phyloP scores from a whole-genome alignment of 2,888 invertebrate species.

The Pandemis corylana region DNA sequence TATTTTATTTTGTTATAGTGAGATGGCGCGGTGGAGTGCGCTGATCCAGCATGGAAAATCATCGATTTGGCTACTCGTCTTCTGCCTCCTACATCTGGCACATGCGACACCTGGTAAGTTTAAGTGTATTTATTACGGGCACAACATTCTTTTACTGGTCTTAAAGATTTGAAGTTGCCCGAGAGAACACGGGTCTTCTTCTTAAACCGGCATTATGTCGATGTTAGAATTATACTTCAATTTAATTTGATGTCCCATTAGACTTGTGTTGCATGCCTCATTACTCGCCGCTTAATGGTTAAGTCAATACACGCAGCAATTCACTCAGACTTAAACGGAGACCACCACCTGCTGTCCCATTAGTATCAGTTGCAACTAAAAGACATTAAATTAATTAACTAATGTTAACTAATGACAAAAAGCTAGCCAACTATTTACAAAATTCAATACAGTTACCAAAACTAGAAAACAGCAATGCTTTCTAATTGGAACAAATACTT shows the following conservation, averaged over 20 bases:
- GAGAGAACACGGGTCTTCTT: not conserved
- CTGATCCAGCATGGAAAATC: conserved; percentile 69
- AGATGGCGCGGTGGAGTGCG: conserved; percentile 81
- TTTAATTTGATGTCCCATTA: conserved; percentile 4
- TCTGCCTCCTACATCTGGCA: conserved; percentile 66
- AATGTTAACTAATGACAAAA: conserved; percentile 49
- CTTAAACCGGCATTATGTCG: not conserved
- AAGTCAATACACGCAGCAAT: conserved; percentile 15
- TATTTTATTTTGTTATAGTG: conserved; percentile 70
- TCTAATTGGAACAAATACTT: conserved; percentile 64
- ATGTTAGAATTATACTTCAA: conserved; percentile 1
- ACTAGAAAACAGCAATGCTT: conserved; percentile 55
- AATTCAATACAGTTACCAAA: conserved; percentile 53
- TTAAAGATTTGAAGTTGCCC: not conserved
- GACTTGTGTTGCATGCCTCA: conserved; percentile 15
- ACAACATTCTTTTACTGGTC: not conserved
- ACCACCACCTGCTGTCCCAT: conserved; percentile 24
- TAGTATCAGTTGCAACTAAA: conserved; percentile 15
- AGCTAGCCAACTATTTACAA: conserved; percentile 49
- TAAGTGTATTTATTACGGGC: not conserved
- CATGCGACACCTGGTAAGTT: conserved; percentile 74
- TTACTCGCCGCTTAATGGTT: conserved; percentile 15
- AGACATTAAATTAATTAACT: conserved; percentile 34
- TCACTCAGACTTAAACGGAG: conserved; percentile 18
- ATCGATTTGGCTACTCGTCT: conserved; percentile 66